Evolutionary conservation across 1,140 invertebrate genomes (phyloP).

Genomic region (Pentalonia nigronervosa): DNA sequence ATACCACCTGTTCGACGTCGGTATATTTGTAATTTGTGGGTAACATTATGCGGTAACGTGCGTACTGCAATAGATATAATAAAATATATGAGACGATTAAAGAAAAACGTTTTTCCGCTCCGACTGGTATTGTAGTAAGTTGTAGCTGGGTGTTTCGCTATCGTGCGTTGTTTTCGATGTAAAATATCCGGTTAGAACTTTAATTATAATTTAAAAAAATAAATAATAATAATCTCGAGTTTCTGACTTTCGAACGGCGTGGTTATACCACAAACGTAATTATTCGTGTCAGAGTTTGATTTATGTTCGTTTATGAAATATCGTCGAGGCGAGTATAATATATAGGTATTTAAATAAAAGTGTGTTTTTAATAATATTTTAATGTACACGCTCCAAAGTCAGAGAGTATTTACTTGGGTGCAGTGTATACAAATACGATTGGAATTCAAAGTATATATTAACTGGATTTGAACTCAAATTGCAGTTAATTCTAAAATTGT

Average conservation of each 20-base stretch:
- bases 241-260: not conserved
- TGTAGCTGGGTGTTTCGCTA: not conserved
- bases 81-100: not conserved
- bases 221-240: not conserved
- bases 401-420: not conserved
- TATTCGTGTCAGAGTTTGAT: not conserved
- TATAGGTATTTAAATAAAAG: not conserved
- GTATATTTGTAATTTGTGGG: not conserved
- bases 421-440: not conserved
- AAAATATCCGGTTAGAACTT: constrained; percentile 6
- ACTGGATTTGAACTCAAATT: not conserved
- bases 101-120: not conserved
- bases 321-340: not conserved
- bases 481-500: not conserved
- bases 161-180: not conserved
- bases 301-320: constrained; percentile 11
- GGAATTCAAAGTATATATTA: not conserved
- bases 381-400: not conserved
- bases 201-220: constrained; percentile 2
- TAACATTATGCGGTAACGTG: no score
- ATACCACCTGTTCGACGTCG: not conserved
- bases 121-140: not conserved
- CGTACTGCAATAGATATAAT: not conserved
- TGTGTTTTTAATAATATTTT: not conserved
- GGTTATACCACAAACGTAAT: not conserved